A percentile compares a stretch with the other conserved stretches of the same genome.
phyloP scores from a whole-genome alignment of 2,113 vertebrate genomes.

The Cochlearius cochlearius region DNA sequence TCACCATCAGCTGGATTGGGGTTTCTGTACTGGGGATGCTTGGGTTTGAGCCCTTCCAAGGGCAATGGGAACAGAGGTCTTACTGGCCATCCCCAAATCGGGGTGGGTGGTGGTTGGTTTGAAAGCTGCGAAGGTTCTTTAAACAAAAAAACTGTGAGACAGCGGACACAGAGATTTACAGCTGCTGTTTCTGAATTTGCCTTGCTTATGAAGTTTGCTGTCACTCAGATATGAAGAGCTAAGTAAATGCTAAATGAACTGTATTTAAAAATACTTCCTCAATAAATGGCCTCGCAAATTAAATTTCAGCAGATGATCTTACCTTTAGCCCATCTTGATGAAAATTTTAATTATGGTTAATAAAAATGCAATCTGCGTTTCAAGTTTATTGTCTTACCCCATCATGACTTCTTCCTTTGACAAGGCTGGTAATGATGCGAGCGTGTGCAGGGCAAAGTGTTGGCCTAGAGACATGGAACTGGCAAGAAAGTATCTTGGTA shows the following conservation, averaged over 20 bases:
- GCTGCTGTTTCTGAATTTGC: constrained; percentile 27
- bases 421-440: background rate
- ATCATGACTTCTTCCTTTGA: constrained; percentile 16
- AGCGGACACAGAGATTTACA: background rate
- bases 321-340: constrained; percentile 30
- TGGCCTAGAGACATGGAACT: background rate
- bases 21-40: background rate
- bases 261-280: constrained; percentile 44
- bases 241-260: constrained; percentile 39
- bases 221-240: constrained; percentile 1
- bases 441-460: background rate
- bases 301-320: constrained; percentile 30
- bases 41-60: background rate
- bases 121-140: background rate
- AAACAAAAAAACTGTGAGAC: background rate
- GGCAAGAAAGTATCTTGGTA: background rate
- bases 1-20: background rate
- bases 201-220: constrained; percentile 32
- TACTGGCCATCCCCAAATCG: background rate
- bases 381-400: constrained; percentile 23
- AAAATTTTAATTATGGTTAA: constrained; percentile 48
- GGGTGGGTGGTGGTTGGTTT: background rate
- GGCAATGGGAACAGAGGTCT: background rate
- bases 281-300: constrained; percentile 39
- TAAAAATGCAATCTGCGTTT: constrained; percentile 15